phyloP scores from a whole-genome alignment of 2,888 invertebrate species.

The Ptychoptera albimana region DNA sequence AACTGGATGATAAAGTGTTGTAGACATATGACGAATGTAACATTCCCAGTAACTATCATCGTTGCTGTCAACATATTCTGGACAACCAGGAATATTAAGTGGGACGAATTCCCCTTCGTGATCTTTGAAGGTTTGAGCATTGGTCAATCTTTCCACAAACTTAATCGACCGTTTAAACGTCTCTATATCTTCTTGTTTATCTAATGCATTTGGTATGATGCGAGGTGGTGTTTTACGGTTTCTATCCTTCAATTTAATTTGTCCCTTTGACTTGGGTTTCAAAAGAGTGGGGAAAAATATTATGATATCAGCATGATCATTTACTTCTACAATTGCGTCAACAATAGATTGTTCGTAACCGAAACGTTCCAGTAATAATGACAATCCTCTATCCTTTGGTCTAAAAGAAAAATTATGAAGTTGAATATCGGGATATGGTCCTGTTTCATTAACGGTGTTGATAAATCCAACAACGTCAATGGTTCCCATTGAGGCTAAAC shows the following conservation, averaged over 20 bases:
- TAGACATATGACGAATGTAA: constrained; percentile 35
- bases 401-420: constrained; percentile 27
- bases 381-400: constrained; percentile 17
- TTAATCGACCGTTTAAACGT: constrained; percentile 31
- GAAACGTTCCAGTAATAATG: constrained; percentile 16
- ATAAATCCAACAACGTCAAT: constrained; percentile 33
- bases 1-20: constrained; percentile 47
- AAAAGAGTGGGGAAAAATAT: constrained; percentile 28
- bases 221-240: constrained; percentile 42
- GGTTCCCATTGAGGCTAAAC: constrained; percentile 28
- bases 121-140: constrained; percentile 28
- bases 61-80: constrained; percentile 18
- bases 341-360: constrained; percentile 22
- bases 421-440: constrained; percentile 35
- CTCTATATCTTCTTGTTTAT: constrained; percentile 35
- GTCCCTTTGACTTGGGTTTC: constrained; percentile 38
- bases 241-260: constrained; percentile 33
- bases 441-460: constrained; percentile 24
- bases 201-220: constrained; percentile 47
- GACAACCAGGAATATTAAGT: constrained; percentile 36
- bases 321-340: constrained; percentile 18
- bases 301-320: constrained; percentile 23
- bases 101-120: constrained; percentile 24
- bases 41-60: constrained; percentile 39
- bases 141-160: constrained; percentile 24